A percentile compares a stretch with the other conserved stretches of the same genome.
Evolutionary conservation across 2,888 invertebrate species (phyloP).

Genomic region (Prosapia bicincta): DNA sequence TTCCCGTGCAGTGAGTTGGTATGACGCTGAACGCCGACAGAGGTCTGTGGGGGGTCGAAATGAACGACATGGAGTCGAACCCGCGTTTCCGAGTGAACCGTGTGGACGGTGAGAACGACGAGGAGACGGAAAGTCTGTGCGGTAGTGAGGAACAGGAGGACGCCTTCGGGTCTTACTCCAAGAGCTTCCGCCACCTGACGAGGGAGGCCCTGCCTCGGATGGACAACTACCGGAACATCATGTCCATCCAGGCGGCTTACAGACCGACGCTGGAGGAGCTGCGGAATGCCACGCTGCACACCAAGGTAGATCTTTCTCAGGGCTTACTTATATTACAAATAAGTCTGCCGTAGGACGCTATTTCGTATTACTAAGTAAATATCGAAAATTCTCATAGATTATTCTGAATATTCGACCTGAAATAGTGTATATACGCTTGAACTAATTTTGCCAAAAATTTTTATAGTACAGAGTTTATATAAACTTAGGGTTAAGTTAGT

Average conservation of each 20-base stretch:
- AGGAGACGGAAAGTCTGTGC: slow-evolving; percentile 37
- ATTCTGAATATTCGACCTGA: too few relatives aligned
- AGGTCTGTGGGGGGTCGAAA: neutral
- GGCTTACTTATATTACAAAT: too few relatives aligned
- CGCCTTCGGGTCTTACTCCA: slow-evolving; percentile 67
- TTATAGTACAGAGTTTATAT: too few relatives aligned
- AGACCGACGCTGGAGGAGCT: slow-evolving; percentile 86
- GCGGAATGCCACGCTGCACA: slow-evolving; percentile 75
- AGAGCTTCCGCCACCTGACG: slow-evolving; percentile 82
- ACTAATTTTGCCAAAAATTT: too few relatives aligned
- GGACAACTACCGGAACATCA: slow-evolving; percentile 86
- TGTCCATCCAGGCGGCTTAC: slow-evolving; percentile 83
- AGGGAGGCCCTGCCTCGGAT: slow-evolving; percentile 81
- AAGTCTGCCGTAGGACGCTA: too few relatives aligned
- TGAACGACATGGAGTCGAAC: neutral
- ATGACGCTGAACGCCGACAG: neutral
- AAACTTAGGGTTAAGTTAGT: too few relatives aligned
- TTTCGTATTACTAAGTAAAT: too few relatives aligned
- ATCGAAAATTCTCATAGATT: too few relatives aligned
- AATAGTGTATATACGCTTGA: too few relatives aligned
- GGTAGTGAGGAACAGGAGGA: slow-evolving; percentile 51
- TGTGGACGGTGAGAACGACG: slow-evolving; percentile 51
- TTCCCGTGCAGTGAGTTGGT: neutral
- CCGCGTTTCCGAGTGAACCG: slow-evolving; percentile 60
- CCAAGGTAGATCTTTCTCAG: slow-evolving; percentile 73